These are phyloP conservation scores for Picathartes gymnocephalus DNA, from an alignment of 2,113 vertebrate genomes.

Conservation along the genomic window DNA sequence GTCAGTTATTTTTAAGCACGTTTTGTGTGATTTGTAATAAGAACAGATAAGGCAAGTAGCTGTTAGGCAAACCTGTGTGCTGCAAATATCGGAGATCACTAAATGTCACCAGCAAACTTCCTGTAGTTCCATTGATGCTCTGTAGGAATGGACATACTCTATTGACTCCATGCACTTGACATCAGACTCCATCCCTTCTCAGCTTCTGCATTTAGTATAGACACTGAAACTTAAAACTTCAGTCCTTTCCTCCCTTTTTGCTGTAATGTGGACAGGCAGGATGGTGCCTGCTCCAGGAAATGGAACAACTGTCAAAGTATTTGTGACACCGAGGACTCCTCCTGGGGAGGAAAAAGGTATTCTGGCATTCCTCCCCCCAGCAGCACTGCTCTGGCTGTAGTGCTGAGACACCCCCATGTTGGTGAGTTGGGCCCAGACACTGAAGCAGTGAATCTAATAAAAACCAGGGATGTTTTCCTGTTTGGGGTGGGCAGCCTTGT, in stretches of 20 bases:
- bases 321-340: background rate
- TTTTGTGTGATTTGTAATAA: background rate
- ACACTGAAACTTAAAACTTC: background rate
- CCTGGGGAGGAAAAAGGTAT: no score
- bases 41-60: constrained; percentile 1
- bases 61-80: background rate
- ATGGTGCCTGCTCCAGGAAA: background rate
- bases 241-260: background rate
- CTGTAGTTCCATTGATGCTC: background rate
- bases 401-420: background rate
- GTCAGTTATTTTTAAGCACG: constrained; percentile 9
- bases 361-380: background rate
- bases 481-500: background rate
- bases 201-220: background rate
- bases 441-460: background rate
- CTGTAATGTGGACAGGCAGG: background rate
- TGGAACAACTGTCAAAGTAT: background rate
- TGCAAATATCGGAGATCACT: background rate
- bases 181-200: background rate
- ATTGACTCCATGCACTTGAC: background rate
- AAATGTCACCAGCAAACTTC: background rate
- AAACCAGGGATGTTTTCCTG: background rate
- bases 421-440: background rate
- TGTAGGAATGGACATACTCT: background rate
- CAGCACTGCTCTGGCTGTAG: background rate